These are phyloP conservation scores for Paracanthobrama guichenoti DNA, from an alignment of 2,113 vertebrate species.

Conservation along the genomic window DNA sequence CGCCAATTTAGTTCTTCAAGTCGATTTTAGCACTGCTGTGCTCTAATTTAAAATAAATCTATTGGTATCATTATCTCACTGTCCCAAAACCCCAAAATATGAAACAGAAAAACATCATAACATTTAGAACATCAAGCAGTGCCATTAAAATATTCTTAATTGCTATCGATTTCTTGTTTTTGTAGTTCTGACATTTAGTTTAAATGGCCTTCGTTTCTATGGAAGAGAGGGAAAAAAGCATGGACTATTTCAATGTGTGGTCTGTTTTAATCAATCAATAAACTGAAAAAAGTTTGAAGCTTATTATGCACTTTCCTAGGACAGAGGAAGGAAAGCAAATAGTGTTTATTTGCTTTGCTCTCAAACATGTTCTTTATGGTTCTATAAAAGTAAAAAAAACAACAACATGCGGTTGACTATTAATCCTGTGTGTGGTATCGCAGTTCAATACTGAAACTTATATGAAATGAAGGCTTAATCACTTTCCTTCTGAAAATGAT, in stretches of 20 bases:
- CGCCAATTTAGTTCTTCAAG: neutral
- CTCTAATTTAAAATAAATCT: neutral
- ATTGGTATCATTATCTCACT: neutral
- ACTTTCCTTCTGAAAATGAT: neutral
- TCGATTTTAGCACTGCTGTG: constrained; percentile 1
- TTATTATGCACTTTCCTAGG: constrained; percentile 41
- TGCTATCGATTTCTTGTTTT: constrained; percentile 56
- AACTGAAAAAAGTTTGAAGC: constrained; percentile 45
- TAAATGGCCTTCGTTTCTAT: constrained; percentile 54
- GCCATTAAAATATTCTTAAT: constrained; percentile 53
- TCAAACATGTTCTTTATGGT: neutral
- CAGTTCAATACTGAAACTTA: neutral
- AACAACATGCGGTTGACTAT: neutral
- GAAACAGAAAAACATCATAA: constrained; percentile 11
- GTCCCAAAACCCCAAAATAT: neutral
- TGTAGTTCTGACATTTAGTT: constrained; percentile 14
- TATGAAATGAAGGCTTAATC: neutral
- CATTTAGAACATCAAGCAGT: constrained; percentile 29
- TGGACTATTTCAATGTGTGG: constrained; percentile 40
- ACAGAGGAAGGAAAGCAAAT: constrained; percentile 23
- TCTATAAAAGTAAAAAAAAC: constrained; percentile 19
- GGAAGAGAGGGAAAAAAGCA: neutral
- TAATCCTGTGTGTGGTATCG: neutral
- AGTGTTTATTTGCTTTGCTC: constrained; percentile 36
- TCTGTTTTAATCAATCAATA: constrained; percentile 47